These are phyloP conservation scores for Centropristis striata DNA, from an alignment of 2,113 vertebrate species.

Conservation along the genomic window DNA sequence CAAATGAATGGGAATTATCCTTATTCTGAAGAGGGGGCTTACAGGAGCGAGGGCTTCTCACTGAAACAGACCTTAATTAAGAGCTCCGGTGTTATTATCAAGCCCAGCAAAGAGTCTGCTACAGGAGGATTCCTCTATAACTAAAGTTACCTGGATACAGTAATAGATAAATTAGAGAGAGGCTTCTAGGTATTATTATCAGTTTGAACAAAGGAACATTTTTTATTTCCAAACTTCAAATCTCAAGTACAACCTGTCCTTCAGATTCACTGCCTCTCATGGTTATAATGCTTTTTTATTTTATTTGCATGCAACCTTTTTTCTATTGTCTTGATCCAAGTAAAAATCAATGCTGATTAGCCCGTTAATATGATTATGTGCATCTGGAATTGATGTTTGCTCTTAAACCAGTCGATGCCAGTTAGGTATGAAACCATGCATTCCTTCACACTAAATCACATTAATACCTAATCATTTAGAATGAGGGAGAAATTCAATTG, in stretches of 20 bases:
- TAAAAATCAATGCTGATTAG: conserved; percentile 81
- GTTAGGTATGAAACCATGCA: conserved; percentile 80
- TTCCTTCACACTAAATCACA: conserved; percentile 79
- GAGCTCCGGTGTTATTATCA: conserved; percentile 57
- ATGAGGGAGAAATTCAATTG: conserved; percentile 65
- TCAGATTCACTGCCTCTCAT: conserved; percentile 38
- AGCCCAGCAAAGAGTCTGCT: conserved; percentile 28
- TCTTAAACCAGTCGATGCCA: conserved; percentile 78
- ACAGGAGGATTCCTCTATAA: conserved; percentile 22
- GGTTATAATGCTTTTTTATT: conserved; percentile 57
- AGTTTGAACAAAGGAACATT: conserved; percentile 31
- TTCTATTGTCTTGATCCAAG: conserved; percentile 62
- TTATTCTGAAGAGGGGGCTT: conserved; percentile 75
- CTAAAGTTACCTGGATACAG: conserved; percentile 36
- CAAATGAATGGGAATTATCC: conserved; percentile 80
- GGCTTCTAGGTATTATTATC: neutral
- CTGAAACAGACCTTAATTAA: conserved; percentile 78
- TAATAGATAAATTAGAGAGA: conserved; percentile 13
- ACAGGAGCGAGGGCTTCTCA: conserved; percentile 68
- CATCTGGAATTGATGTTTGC: conserved; percentile 81
- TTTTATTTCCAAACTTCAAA: conserved; percentile 31
- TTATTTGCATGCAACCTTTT: conserved; percentile 65
- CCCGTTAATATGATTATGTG: conserved; percentile 82
- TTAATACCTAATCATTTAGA: conserved; percentile 75
- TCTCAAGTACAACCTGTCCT: conserved; percentile 47